Conservation (phyloP, 2,113 vertebrate genomes). For the Numenius arquata region DNA sequence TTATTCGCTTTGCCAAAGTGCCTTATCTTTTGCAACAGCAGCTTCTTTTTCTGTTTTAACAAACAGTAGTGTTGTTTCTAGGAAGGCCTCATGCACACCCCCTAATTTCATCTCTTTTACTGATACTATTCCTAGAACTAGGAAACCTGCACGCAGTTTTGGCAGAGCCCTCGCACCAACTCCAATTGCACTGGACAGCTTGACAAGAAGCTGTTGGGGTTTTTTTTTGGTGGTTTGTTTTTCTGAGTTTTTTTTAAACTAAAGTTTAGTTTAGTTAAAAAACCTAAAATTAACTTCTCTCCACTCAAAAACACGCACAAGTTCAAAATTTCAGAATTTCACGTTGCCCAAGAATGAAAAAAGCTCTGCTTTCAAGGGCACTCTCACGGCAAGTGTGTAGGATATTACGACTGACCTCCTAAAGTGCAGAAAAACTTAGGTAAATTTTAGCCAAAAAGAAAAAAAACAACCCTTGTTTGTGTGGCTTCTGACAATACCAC, state of each 20-base stretch:
- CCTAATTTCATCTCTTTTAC: neutral
- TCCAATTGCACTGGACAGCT: neutral
- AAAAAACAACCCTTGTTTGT: neutral
- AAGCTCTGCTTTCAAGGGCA: neutral
- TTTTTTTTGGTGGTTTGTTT: neutral
- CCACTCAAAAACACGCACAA: neutral
- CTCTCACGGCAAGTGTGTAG: neutral
- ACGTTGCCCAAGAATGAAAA: neutral
- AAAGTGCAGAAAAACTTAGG: neutral
- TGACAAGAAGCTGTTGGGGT: neutral
- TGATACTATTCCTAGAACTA: conserved; percentile 36
- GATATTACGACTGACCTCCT: neutral
- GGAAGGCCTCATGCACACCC: neutral
- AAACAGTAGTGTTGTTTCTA: conserved; percentile 24
- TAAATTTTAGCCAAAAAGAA: neutral
- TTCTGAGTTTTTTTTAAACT: neutral
- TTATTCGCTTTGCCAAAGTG: neutral
- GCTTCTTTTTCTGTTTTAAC: neutral
- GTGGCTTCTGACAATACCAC: neutral
- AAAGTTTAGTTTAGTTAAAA: too few species aligned
- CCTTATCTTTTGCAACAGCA: conserved; percentile 16
- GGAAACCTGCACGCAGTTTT: neutral
- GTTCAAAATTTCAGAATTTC: neutral
- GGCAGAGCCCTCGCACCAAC: neutral
- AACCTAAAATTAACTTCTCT: neutral